Conservation (phyloP, 2,888 invertebrate genomes). For the Tyria jacobaeae region DNA sequence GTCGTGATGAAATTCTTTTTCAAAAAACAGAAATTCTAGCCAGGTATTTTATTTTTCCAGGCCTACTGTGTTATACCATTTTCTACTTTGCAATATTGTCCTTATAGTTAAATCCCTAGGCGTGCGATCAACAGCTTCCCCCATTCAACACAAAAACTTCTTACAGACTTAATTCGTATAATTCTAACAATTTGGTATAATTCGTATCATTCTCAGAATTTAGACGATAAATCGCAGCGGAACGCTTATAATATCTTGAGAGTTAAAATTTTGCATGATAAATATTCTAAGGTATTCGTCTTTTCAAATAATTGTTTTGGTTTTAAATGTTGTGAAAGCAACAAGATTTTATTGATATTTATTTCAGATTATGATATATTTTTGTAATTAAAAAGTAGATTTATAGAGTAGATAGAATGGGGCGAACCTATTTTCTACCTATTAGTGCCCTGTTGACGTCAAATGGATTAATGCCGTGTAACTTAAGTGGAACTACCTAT, state of each 20-base stretch:
- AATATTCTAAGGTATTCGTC: slow-evolving; percentile 35
- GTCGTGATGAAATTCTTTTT: background rate
- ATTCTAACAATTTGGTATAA: slow-evolving; percentile 27
- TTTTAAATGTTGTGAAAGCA: background rate
- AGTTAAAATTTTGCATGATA: slow-evolving; percentile 45
- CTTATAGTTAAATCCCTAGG: slow-evolving; percentile 12
- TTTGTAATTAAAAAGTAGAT: too few species aligned
- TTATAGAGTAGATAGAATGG: too few species aligned
- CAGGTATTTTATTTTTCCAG: too few species aligned
- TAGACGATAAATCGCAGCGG: slow-evolving; percentile 43
- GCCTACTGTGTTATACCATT: background rate
- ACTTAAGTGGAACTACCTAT: too few species aligned
- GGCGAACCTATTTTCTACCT: too few species aligned
- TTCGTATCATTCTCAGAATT: slow-evolving; percentile 40
- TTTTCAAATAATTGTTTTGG: slow-evolving; percentile 16
- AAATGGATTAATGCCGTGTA: too few species aligned
- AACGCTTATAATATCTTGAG: slow-evolving; percentile 35
- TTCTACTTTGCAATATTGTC: background rate
- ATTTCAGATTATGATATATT: background rate
- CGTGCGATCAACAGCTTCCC: slow-evolving; percentile 26
- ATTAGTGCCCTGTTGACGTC: too few species aligned
- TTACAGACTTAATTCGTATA: slow-evolving; percentile 40
- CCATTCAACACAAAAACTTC: slow-evolving; percentile 34
- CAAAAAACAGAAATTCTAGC: background rate
- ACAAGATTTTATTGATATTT: background rate